Conservation (phyloP, 1,140 invertebrate species). For the Paraescarpia echinospica region DNA sequence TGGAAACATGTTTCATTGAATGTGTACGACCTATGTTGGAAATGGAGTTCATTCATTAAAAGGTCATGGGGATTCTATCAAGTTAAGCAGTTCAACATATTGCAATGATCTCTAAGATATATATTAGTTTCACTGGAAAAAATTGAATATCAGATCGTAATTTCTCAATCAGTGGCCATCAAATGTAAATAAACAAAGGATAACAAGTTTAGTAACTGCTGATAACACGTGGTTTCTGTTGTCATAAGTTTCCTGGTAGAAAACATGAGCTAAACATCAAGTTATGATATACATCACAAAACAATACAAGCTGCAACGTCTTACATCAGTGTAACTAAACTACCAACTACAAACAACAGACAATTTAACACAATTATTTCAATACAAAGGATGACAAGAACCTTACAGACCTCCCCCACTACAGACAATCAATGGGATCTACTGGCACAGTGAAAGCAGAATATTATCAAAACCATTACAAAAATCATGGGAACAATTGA, state of each 20-base stretch:
- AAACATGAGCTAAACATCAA: background rate
- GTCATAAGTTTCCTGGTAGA: background rate
- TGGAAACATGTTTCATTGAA: constrained; percentile 29
- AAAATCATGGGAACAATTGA: background rate
- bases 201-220: background rate
- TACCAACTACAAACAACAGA: background rate
- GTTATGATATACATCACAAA: background rate
- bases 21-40: background rate
- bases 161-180: background rate
- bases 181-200: background rate
- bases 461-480: background rate
- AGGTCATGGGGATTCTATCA: no score
- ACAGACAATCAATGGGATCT: background rate
- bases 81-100: background rate
- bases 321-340: background rate
- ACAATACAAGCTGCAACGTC: background rate
- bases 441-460: background rate
- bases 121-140: background rate
- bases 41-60: no score
- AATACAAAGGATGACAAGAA: background rate
- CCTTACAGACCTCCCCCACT: background rate
- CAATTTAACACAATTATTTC: background rate
- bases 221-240: background rate
- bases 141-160: background rate
- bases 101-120: background rate